A percentile compares a stretch with the other conserved stretches of the same genome.
phyloP scores from a whole-genome alignment of 2,888 invertebrate genomes.

The Plagodis dolabraria region DNA sequence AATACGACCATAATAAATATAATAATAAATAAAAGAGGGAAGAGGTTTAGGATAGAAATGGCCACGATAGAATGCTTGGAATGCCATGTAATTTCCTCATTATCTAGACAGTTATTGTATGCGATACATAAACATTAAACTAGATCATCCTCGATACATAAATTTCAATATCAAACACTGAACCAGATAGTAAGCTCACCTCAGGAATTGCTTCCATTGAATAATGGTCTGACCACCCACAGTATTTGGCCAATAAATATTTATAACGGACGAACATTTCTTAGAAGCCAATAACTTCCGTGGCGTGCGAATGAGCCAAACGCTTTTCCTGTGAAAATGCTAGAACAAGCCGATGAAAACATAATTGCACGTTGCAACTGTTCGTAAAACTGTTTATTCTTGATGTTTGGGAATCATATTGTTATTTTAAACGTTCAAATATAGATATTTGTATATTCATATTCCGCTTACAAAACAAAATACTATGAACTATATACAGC shows the following conservation, averaged over 20 bases:
- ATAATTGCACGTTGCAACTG: slow-evolving; percentile 18
- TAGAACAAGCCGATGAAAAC: slow-evolving; percentile 30
- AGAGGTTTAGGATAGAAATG: not conserved
- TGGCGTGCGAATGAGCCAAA: slow-evolving; percentile 52
- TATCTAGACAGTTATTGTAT: slow-evolving; percentile 20
- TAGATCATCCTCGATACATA: slow-evolving; percentile 26
- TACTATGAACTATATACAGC: too few species aligned
- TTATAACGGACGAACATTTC: slow-evolving; percentile 53
- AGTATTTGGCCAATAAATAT: slow-evolving; percentile 54
- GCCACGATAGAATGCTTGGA: too few species aligned
- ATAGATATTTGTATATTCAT: too few species aligned
- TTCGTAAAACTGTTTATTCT: not conserved
- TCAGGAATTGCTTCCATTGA: slow-evolving; percentile 44
- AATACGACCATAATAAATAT: too few species aligned
- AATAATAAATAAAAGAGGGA: too few species aligned
- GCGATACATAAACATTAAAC: slow-evolving; percentile 3
- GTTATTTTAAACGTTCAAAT: too few species aligned
- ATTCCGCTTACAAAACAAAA: too few species aligned
- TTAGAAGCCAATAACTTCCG: slow-evolving; percentile 57
- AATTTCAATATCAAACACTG: slow-evolving; percentile 21
- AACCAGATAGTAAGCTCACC: slow-evolving; percentile 14
- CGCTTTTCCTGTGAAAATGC: slow-evolving; percentile 38
- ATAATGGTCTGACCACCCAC: slow-evolving; percentile 59
- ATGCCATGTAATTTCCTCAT: slow-evolving; percentile 2
- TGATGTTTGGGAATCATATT: too few species aligned